These are phyloP conservation scores for Oryzaephilus surinamensis DNA, from an alignment of 1,140 invertebrate genomes.

Conservation along the genomic window DNA sequence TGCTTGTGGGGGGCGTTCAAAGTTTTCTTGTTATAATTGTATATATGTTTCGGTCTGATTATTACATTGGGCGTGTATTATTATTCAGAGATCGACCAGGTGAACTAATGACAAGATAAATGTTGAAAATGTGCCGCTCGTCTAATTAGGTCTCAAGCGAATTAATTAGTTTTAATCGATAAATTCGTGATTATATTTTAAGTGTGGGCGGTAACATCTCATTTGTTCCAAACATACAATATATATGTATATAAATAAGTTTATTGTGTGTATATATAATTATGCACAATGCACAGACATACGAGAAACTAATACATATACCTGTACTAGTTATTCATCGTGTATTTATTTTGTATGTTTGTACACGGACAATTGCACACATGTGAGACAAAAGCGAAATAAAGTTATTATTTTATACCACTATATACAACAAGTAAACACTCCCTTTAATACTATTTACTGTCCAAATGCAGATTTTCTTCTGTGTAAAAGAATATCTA, in stretches of 20 bases:
- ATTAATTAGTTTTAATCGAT: slow-evolving; percentile 18
- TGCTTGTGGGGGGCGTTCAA: slow-evolving; percentile 2
- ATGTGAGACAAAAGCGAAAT: too few relatives aligned
- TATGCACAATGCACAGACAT: slow-evolving; percentile 2
- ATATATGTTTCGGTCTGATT: slow-evolving; percentile 14
- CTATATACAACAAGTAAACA: too few relatives aligned
- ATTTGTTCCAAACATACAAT: slow-evolving; percentile 7
- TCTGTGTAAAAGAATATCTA: slow-evolving; percentile 3
- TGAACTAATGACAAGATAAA: slow-evolving; percentile 19
- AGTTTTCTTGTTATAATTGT: slow-evolving; percentile 9
- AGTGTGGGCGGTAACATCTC: slow-evolving; percentile 13
- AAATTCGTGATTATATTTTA: slow-evolving; percentile 15
- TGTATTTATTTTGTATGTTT: neutral
- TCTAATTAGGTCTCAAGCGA: slow-evolving; percentile 15
- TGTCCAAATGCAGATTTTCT: too few relatives aligned
- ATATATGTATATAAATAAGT: slow-evolving; percentile 3
- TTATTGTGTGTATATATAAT: neutral
- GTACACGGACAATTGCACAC: neutral
- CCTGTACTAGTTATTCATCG: too few relatives aligned
- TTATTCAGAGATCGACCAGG: slow-evolving; percentile 8
- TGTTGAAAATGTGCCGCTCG: slow-evolving; percentile 12
- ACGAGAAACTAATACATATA: slow-evolving; percentile 10
- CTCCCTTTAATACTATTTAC: too few relatives aligned
- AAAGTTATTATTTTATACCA: too few relatives aligned
- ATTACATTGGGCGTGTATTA: slow-evolving; percentile 11